A percentile compares a stretch with the other conserved stretches of the same genome.
Conservation (phyloP, 2,888 invertebrate species). For the Aleiodes alternator region DNA sequence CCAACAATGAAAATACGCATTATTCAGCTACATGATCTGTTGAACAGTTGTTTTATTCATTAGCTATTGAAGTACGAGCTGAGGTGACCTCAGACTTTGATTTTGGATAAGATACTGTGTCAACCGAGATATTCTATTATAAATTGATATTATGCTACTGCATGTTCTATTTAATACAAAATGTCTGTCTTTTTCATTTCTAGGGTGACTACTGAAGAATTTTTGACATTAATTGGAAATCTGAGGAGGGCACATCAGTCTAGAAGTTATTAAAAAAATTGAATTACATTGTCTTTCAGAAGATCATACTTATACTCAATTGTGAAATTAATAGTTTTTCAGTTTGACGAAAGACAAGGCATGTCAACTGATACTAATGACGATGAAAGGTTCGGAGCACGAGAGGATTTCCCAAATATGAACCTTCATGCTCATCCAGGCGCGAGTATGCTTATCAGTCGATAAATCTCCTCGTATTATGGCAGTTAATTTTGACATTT, state of each 20-base stretch:
- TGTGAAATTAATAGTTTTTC: slow-evolving; percentile 36
- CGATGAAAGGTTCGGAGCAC: not conserved
- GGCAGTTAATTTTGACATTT: slow-evolving; percentile 20
- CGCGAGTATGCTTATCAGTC: slow-evolving; percentile 29
- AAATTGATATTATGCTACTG: too few species aligned
- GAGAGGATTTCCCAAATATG: slow-evolving; percentile 4
- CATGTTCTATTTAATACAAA: too few species aligned
- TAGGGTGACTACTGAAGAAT: slow-evolving; percentile 34
- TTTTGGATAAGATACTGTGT: too few species aligned
- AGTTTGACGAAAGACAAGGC: not conserved
- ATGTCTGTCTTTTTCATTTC: slow-evolving; percentile 21
- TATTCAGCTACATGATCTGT: too few species aligned
- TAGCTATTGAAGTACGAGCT: too few species aligned
- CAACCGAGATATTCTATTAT: too few species aligned
- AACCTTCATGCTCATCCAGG: slow-evolving; percentile 29
- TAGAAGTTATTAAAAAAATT: slow-evolving; percentile 32
- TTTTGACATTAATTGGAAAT: slow-evolving; percentile 27
- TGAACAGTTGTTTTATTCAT: too few species aligned
- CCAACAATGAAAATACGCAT: too few species aligned
- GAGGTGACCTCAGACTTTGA: too few species aligned
- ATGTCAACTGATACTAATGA: slow-evolving; percentile 8
- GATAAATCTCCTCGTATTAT: slow-evolving; percentile 1
- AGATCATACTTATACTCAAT: slow-evolving; percentile 9
- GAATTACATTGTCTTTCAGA: slow-evolving; percentile 11
- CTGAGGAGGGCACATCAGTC: slow-evolving; percentile 35